Percentiles rank a stretch among this genome's conserved stretches.
These are phyloP conservation scores for Oncorhynchus nerka DNA, from an alignment of 2,113 vertebrate species.

Conservation along the genomic window DNA sequence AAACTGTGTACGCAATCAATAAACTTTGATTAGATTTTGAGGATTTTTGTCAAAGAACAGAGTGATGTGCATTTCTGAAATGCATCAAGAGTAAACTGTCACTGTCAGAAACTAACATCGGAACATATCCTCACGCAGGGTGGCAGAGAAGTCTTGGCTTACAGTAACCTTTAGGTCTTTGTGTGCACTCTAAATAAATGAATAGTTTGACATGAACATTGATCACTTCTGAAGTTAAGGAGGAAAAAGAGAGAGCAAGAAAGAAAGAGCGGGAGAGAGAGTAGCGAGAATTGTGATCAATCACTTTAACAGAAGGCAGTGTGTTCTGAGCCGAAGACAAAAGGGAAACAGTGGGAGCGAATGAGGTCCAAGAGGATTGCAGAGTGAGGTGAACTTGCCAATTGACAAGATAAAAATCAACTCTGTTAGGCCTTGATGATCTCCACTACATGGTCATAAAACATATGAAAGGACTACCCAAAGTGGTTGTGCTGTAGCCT, in stretches of 20 bases:
- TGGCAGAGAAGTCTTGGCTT: slow-evolving; percentile 39
- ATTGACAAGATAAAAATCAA: slow-evolving; percentile 63
- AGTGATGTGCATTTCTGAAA: too few relatives aligned
- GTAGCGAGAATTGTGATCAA: slow-evolving; percentile 71
- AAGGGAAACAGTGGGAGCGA: slow-evolving; percentile 61
- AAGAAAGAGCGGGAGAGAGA: background rate
- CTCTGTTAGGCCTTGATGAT: background rate
- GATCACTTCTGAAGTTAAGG: slow-evolving; percentile 31
- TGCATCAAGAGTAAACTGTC: too few relatives aligned
- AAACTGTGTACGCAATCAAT: too few relatives aligned
- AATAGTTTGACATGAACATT: slow-evolving; percentile 56
- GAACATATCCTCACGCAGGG: too few relatives aligned
- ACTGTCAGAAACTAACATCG: too few relatives aligned
- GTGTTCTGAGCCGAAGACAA: slow-evolving; percentile 68
- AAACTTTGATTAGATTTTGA: too few relatives aligned
- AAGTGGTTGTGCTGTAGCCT: too few relatives aligned
- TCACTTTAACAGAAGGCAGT: slow-evolving; percentile 68
- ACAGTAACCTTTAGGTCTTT: slow-evolving; percentile 12
- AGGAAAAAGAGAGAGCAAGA: slow-evolving; percentile 33
- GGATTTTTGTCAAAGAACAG: too few relatives aligned
- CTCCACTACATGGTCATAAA: background rate
- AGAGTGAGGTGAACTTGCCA: slow-evolving; percentile 63
- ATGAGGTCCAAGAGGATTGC: slow-evolving; percentile 62
- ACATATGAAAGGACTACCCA: too few relatives aligned
- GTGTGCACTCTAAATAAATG: slow-evolving; percentile 63